These are phyloP conservation scores for Eumerus sabulonum DNA, from an alignment of 2,888 invertebrate species.

Conservation along the genomic window DNA sequence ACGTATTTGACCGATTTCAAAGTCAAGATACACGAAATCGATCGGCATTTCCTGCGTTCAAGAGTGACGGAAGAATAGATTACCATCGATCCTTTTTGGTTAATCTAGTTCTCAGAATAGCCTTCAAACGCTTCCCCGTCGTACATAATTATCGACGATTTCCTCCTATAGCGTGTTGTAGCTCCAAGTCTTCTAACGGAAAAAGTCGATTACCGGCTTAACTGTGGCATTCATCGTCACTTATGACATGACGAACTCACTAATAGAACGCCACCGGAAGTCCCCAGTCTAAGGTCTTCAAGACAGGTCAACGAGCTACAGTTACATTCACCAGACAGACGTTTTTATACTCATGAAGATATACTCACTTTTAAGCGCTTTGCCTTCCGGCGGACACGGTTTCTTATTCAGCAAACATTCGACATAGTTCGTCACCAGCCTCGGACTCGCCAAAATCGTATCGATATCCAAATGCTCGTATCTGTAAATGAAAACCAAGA, in stretches of 20 bases:
- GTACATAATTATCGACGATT: too few relatives aligned
- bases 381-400: conserved; percentile 86
- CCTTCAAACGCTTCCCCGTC: too few relatives aligned
- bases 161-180: too few relatives aligned
- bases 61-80: too few relatives aligned
- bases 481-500: conserved; percentile 74
- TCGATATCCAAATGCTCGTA: conserved; percentile 87
- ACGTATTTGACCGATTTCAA: too few relatives aligned
- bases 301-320: too few relatives aligned
- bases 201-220: not conserved
- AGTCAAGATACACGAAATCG: too few relatives aligned
- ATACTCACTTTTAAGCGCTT: conserved; percentile 86
- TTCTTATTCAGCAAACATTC: conserved; percentile 84
- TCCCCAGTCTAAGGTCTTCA: conserved; percentile 25
- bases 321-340: too few relatives aligned
- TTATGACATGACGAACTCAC: not conserved
- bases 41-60: too few relatives aligned
- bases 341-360: not conserved
- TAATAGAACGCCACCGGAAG: conserved; percentile 13
- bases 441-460: conserved; percentile 83
- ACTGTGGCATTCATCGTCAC: not conserved
- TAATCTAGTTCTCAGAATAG: too few relatives aligned
- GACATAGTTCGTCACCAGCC: conserved; percentile 85
- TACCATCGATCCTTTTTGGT: too few relatives aligned
- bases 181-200: too few relatives aligned